Evolutionary conservation across 2,888 invertebrate species (phyloP).

Genomic region (Fragum fragum): DNA sequence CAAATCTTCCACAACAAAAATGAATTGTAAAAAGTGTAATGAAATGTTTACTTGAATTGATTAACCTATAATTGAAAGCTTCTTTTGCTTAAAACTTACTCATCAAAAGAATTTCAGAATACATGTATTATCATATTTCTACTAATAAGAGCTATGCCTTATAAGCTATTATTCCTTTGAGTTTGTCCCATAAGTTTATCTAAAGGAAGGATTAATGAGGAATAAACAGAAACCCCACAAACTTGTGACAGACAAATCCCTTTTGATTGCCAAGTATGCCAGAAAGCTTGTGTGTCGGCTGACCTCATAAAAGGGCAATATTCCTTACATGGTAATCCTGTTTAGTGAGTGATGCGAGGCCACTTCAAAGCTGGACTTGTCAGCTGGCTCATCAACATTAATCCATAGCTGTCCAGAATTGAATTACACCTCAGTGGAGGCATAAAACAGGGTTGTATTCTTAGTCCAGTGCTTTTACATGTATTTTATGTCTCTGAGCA

Average conservation of each 20-base stretch:
- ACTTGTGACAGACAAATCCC: slow-evolving; percentile 19
- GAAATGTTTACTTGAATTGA: too few species aligned
- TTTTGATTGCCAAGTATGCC: slow-evolving; percentile 15
- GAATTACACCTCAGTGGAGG: slow-evolving; percentile 12
- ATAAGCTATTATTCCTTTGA: too few species aligned
- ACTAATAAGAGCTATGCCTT: too few species aligned
- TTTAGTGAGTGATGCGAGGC: slow-evolving; percentile 17
- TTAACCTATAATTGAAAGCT: too few species aligned
- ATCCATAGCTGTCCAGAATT: slow-evolving; percentile 18
- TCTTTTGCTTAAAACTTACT: too few species aligned
- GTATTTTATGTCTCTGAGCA: background rate
- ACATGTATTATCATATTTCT: too few species aligned
- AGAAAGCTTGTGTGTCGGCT: slow-evolving; percentile 5
- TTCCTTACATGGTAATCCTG: slow-evolving; percentile 28
- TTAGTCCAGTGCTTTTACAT: background rate
- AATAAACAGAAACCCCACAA: slow-evolving; percentile 26
- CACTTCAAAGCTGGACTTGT: slow-evolving; percentile 28
- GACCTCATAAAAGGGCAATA: slow-evolving; percentile 34
- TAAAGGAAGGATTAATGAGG: too few species aligned
- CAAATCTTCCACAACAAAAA: too few species aligned
- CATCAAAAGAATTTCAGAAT: too few species aligned
- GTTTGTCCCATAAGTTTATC: too few species aligned
- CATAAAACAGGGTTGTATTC: background rate
- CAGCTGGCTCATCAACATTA: slow-evolving; percentile 25
- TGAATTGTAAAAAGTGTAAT: too few species aligned